These are phyloP conservation scores for Melanotaenia trifasciata DNA, from an alignment of 2,797 vertebrate species.

Conservation along the genomic window DNA sequence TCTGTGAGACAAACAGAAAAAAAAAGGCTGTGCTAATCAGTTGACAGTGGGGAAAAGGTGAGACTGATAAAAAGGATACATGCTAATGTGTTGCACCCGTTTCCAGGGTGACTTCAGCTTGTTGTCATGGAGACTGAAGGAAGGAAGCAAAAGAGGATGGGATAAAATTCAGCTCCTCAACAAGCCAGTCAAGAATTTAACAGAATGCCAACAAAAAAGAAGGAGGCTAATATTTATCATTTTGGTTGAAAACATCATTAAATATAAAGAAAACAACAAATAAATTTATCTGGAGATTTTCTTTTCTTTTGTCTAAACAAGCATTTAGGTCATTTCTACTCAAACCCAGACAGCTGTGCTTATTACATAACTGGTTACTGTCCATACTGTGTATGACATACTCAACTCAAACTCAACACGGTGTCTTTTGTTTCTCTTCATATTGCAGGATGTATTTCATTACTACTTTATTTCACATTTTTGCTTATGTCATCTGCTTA, in stretches of 20 bases:
- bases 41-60: conserved; percentile 34
- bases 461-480: too few species aligned
- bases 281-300: background rate
- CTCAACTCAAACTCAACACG: background rate
- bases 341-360: background rate
- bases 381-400: background rate
- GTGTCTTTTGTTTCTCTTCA: background rate
- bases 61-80: conserved; percentile 39
- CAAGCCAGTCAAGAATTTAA: conserved; percentile 20
- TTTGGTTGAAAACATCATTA: background rate
- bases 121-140: conserved; percentile 74
- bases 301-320: background rate
- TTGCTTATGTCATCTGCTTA: too few species aligned
- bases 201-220: conserved; percentile 2
- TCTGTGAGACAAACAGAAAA: conserved; percentile 18
- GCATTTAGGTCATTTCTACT: background rate
- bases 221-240: background rate
- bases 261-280: background rate
- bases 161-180: conserved; percentile 30
- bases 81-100: conserved; percentile 47
- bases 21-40: conserved; percentile 21
- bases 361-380: background rate
- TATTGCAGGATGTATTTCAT: too few species aligned
- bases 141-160: conserved; percentile 18
- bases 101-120: conserved; percentile 58